A percentile compares a stretch with the other conserved stretches of the same genome.
Conservation (phyloP, 2,888 invertebrate species). For the Scrobipalpa costella region DNA sequence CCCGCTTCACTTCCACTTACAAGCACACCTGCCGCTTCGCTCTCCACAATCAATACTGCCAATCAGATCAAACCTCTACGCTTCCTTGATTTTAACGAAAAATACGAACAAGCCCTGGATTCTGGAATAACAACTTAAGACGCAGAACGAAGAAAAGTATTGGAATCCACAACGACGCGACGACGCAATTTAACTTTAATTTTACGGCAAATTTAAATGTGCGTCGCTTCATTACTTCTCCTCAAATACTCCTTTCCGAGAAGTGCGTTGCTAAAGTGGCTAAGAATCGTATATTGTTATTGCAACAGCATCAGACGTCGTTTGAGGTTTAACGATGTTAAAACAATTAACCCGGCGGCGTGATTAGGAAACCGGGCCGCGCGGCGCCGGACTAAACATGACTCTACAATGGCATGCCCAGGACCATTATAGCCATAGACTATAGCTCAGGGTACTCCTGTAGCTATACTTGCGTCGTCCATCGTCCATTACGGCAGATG, state of each 20-base stretch:
- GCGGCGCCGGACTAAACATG: conserved; percentile 26
- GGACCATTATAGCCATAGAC: background rate
- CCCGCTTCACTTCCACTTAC: conserved; percentile 47
- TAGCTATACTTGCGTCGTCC: conserved; percentile 7
- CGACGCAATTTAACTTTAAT: conserved; percentile 20
- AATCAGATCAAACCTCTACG: conserved; percentile 24
- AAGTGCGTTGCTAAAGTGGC: conserved; percentile 8
- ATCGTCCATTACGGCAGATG: conserved; percentile 27
- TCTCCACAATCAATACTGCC: conserved; percentile 28
- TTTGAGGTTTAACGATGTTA: conserved; percentile 24
- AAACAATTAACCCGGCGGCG: conserved; percentile 31
- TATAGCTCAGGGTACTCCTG: no score
- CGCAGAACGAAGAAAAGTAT: background rate
- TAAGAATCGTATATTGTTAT: conserved; percentile 11
- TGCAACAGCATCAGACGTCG: conserved; percentile 11
- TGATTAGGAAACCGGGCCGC: conserved; percentile 30
- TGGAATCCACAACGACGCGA: conserved; percentile 23
- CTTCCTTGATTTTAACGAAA: conserved; percentile 15
- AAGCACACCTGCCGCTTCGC: conserved; percentile 47
- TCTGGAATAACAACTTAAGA: background rate
- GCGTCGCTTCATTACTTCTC: conserved; percentile 27
- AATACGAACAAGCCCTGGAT: background rate
- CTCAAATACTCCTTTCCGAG: background rate
- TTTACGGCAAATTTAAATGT: conserved; percentile 27
- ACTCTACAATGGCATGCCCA: conserved; percentile 7